Evolutionary conservation across 2,113 vertebrate genomes (phyloP), one percentile per base, ranked within the genome.

Genomic region (Salvelinus sp.): DNA sequence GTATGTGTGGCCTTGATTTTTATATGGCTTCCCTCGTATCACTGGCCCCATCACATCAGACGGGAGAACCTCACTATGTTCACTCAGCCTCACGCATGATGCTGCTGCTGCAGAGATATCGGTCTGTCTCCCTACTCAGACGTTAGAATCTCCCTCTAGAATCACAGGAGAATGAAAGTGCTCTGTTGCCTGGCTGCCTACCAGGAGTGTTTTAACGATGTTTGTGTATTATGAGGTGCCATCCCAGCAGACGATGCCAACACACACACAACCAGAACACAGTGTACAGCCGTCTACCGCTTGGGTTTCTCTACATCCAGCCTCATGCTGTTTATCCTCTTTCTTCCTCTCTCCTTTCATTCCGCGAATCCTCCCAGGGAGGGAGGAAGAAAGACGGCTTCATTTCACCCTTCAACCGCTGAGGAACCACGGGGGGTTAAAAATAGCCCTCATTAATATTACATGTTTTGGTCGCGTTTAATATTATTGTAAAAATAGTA

Each of bases 401-500:
- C 3, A 84, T 85, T 90, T 91, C 82, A 86, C 72, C 83, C 76
- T 79, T 76, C 70, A 75, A 79, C 76, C n/a, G 0, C 67, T 81
- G 84, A 82, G 66, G 79, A 82, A 80, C 79, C 87, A 69, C 0
- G 0, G 9, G 38, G 73, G 86, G 85, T 88, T 92, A 87, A 91
- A 91, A 92, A 90, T 91, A 90, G 78, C 73, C 6, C 81, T 87
- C 69, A 85, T 93, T 76, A 91, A 90, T 91, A 86, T 79, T 90
- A 74, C 79, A 92, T 85, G 81, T 86, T 92, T 89, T 90, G 82
- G 93, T 92, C 60, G 76, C 86, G 0, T 87, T 92, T 92, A 89
- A 91, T 92, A 92, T 91, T 90, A 85, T 86, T 87, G 81, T 79
- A 83, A 82, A 89, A 92, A 91, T 92, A 91, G 89, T 90, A 91